These are phyloP conservation scores for Xanthia togata DNA, from an alignment of 2,888 invertebrate genomes.

Conservation along the genomic window DNA sequence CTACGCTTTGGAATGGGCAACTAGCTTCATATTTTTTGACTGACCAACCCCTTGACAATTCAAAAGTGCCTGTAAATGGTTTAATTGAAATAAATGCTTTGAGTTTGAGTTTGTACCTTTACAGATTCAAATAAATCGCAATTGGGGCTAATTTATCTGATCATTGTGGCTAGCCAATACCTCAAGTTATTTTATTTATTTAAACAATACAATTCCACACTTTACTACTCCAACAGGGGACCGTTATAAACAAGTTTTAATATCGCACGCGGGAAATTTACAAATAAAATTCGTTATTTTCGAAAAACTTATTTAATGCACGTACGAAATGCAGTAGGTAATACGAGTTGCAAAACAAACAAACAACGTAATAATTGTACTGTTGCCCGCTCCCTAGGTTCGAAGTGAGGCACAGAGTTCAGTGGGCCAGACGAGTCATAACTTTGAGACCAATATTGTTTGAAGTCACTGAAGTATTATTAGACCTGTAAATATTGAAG, in stretches of 20 bases:
- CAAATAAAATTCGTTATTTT: constrained; percentile 60
- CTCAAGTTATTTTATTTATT: background rate
- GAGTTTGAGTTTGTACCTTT: too few species aligned
- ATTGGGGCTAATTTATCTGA: background rate
- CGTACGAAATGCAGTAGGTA: constrained; percentile 73
- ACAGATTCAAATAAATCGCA: background rate
- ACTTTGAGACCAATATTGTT: constrained; percentile 25
- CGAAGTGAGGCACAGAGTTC: constrained; percentile 55
- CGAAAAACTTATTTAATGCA: constrained; percentile 71
- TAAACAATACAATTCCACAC: constrained; percentile 1
- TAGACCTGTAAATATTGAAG: background rate
- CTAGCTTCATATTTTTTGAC: too few species aligned
- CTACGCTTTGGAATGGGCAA: too few species aligned
- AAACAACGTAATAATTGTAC: constrained; percentile 77
- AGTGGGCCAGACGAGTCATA: constrained; percentile 19
- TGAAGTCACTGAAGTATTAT: constrained; percentile 1
- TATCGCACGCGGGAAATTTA: constrained; percentile 58
- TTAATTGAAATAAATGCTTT: too few species aligned
- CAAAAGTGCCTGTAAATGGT: too few species aligned
- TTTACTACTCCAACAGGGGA: constrained; percentile 8
- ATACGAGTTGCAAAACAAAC: constrained; percentile 77
- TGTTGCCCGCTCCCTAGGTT: constrained; percentile 70
- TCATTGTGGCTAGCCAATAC: background rate
- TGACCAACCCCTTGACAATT: too few species aligned
- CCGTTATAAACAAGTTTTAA: constrained; percentile 51